Conservation (phyloP, 2,888 invertebrate genomes). For the Eulithis testata region DNA sequence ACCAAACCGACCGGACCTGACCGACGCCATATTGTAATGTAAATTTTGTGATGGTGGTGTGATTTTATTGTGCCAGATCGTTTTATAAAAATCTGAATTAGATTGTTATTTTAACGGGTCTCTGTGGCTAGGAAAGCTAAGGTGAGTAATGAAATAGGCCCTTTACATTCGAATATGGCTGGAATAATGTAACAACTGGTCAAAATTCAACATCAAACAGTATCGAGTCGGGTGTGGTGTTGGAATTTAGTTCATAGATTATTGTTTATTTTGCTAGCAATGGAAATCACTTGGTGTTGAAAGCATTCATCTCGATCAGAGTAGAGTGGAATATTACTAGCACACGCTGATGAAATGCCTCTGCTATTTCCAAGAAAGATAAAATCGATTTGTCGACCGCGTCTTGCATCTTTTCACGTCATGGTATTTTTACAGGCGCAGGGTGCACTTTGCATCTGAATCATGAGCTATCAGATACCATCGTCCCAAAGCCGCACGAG, state of each 20-base stretch:
- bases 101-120: slow-evolving; percentile 49
- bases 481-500: slow-evolving; percentile 92
- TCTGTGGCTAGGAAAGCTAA: slow-evolving; percentile 58
- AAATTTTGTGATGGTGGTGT: slow-evolving; percentile 71
- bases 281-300: slow-evolving; percentile 5
- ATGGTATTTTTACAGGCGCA: slow-evolving; percentile 82
- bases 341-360: neutral
- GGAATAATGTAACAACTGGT: neutral
- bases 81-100: slow-evolving; percentile 51
- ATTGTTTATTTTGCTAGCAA: slow-evolving; percentile 74
- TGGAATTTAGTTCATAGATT: slow-evolving; percentile 76
- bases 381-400: slow-evolving; percentile 60
- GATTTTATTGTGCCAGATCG: slow-evolving; percentile 55
- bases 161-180: neutral
- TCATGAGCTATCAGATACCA: slow-evolving; percentile 95
- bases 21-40: slow-evolving; percentile 80
- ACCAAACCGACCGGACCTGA: neutral
- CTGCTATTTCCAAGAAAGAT: neutral
- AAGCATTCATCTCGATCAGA: neutral
- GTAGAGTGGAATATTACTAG: neutral
- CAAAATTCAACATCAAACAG: slow-evolving; percentile 37
- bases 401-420: slow-evolving; percentile 5
- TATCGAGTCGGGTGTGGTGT: slow-evolving; percentile 69
- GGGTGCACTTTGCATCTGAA: slow-evolving; percentile 86
- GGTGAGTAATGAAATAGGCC: slow-evolving; percentile 51